Evolutionary conservation across 2,113 vertebrate species (phyloP).

Genomic region (Sturnus vulgaris): DNA sequence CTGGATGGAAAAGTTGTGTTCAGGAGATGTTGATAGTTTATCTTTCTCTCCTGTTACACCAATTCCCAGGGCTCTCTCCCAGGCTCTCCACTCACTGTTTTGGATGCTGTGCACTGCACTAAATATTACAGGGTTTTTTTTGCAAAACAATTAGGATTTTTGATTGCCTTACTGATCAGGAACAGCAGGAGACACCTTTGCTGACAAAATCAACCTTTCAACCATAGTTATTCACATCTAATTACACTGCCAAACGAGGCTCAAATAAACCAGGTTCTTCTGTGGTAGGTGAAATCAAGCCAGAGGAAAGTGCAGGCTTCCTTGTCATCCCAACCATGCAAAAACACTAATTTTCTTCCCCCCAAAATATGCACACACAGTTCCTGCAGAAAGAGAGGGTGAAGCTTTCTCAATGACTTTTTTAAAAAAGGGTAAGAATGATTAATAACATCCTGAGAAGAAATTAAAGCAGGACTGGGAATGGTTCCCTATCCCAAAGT

Average conservation of each 20-base stretch:
- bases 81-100: not conserved
- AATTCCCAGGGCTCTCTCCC: not conserved
- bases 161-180: not conserved
- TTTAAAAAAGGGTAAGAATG: not conserved
- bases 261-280: not conserved
- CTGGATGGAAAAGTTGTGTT: not conserved
- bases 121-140: not conserved
- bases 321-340: not conserved
- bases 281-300: not conserved
- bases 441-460: not conserved
- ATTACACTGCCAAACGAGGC: not conserved
- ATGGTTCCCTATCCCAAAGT: constrained; percentile 8
- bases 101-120: fast-evolving
- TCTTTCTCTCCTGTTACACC: not conserved
- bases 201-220: constrained; percentile 6
- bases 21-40: not conserved
- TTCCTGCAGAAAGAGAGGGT: not conserved
- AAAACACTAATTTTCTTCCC: not conserved
- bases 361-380: not conserved
- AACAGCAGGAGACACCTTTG: not conserved
- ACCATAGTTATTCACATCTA: not conserved
- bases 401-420: not conserved
- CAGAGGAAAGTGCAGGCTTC: not conserved
- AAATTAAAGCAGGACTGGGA: not conserved
- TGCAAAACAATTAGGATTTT: not conserved